Base-by-base conservation (phyloP, 2,113 vertebrate genomes). In the Oryctolagus cuniculus region DNA sequence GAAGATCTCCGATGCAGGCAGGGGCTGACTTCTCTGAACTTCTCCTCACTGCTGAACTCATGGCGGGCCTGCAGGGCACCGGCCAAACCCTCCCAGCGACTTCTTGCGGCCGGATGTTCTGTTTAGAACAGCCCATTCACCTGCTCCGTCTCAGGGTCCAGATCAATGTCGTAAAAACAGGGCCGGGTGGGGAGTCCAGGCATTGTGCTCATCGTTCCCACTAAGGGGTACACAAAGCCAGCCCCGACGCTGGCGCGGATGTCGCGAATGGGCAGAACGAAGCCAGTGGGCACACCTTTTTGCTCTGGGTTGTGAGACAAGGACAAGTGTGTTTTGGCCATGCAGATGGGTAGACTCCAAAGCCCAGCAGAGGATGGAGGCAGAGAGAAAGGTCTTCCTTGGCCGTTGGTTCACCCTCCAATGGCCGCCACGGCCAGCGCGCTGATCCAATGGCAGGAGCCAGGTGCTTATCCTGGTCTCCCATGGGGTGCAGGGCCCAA, bases 291-390 rank as follows among this genome's bases (percentile, higher is more conserved):
- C 4, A 99, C 99, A 3, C 99, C 99, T 97, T 99, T 99, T 95
- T 97, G 98, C 90, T 99, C 99, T 21, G 99, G 99, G 96, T 99
- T 99, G 17, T 99, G 99, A 95, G 99, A 99, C 72, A 99, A 98
- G 0, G 99, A 99, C 92, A 99, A 96, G 94, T 99, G 99, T 72
- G 99, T 99, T 98, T 99, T 99, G 22, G 99, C 99, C 99, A 99
- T 99, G 98, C 99, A 99, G 97, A 99, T 98, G 27, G 99, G 99
- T 87, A 99, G 98, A 91, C 98, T 98, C 98, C 98, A 96, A 99
- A 99, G 44, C 99, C 99, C 99, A 72, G n/a, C 87, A 34, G n/a
- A 16, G 79, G 94, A 38, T 0, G 94, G 19, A n/a, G 51, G 15
- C 2, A 36, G 75, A n/a, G n/a, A n/a, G n/a, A n/a, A n/a, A n/a